These are phyloP conservation scores for Corbicula japonica DNA, from an alignment of 2,888 invertebrate species.

Conservation along the genomic window DNA sequence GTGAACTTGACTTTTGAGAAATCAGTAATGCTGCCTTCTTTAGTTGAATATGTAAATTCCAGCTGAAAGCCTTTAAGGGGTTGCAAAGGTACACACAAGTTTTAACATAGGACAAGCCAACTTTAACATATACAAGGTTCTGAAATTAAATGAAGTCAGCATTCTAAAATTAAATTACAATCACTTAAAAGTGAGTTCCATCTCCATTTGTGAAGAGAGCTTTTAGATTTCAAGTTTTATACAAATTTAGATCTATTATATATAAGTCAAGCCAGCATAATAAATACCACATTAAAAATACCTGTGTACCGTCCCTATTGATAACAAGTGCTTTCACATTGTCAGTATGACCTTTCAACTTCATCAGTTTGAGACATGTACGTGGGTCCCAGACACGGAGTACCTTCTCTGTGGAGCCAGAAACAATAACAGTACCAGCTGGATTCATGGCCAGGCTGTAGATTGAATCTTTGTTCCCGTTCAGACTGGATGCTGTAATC, in stretches of 20 bases:
- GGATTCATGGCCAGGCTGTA: slow-evolving; percentile 99
- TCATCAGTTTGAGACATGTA: slow-evolving; percentile 97
- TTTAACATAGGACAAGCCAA: too few relatives aligned
- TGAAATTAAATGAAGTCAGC: background rate
- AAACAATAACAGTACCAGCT: slow-evolving; percentile 97
- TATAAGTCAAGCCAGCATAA: background rate
- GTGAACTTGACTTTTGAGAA: too few relatives aligned
- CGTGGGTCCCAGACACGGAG: slow-evolving; percentile 99
- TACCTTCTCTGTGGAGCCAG: slow-evolving; percentile 91
- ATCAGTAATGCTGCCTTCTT: too few relatives aligned
- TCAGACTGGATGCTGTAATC: slow-evolving; percentile 94
- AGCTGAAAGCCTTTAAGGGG: too few relatives aligned
- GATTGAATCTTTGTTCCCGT: slow-evolving; percentile 99
- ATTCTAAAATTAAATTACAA: background rate
- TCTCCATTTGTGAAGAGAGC: background rate
- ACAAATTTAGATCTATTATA: background rate
- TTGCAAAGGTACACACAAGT: too few relatives aligned
- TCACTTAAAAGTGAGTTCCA: background rate
- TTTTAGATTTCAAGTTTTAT: background rate
- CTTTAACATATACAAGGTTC: too few relatives aligned
- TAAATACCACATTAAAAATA: slow-evolving; percentile 40
- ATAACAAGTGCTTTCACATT: slow-evolving; percentile 98
- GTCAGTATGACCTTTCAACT: slow-evolving; percentile 98
- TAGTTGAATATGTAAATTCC: too few relatives aligned
- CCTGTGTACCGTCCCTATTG: slow-evolving; percentile 95